Percentiles rank a stretch among this genome's conserved stretches.
phyloP scores from a whole-genome alignment of 2,888 invertebrate species.

The Nomada goodeniana region DNA sequence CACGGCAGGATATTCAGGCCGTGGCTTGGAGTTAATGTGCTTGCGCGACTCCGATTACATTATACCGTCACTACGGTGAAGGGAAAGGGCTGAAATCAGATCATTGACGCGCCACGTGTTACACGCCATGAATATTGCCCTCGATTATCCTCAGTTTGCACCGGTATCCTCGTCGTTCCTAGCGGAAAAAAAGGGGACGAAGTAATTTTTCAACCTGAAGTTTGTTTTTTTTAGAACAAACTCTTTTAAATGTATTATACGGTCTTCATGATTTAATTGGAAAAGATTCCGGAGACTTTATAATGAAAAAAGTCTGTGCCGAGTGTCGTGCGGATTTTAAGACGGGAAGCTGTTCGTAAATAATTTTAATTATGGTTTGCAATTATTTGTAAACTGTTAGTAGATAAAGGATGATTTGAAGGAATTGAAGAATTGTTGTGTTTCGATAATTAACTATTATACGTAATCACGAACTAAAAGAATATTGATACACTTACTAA shows the following conservation, averaged over 20 bases:
- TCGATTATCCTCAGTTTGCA: conserved; percentile 34
- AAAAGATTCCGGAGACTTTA: too few species aligned
- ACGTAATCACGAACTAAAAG: too few species aligned
- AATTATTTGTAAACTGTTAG: too few species aligned
- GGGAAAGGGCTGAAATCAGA: conserved; percentile 62
- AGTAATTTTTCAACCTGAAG: not conserved
- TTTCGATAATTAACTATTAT: not conserved
- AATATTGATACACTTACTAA: too few species aligned
- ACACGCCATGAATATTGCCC: conserved; percentile 36
- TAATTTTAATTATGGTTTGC: too few species aligned
- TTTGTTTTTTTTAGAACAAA: not conserved
- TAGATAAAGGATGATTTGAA: too few species aligned
- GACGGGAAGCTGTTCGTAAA: too few species aligned
- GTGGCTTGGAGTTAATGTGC: conserved; percentile 65
- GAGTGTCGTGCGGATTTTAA: too few species aligned
- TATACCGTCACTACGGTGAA: conserved; percentile 42
- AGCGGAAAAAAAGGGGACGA: not conserved
- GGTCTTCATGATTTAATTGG: not conserved
- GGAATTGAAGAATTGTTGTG: too few species aligned
- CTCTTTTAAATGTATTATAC: not conserved
- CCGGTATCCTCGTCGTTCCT: not conserved
- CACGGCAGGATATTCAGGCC: conserved; percentile 48
- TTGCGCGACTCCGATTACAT: conserved; percentile 68
- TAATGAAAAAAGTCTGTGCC: too few species aligned
- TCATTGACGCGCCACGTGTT: conserved; percentile 46